phyloP scores from a whole-genome alignment of 2,888 invertebrate species.

The Chaetogeoica ovagalla region DNA sequence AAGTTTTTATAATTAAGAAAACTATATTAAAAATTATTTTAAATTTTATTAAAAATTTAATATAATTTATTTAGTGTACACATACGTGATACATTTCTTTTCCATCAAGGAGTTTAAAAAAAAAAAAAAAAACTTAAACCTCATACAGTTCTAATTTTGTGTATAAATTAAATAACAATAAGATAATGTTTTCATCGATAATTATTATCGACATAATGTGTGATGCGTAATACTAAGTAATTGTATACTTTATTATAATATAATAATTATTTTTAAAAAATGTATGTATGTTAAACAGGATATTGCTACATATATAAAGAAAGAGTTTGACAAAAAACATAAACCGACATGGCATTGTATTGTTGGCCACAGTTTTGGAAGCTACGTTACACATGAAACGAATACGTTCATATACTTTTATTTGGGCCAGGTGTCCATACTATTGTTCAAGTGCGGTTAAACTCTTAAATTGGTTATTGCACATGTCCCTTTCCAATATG shows the following conservation, averaged over 20 bases:
- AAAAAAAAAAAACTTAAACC: no score
- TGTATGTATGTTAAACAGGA: conserved; percentile 68
- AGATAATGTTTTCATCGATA: neutral
- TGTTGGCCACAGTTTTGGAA: conserved; percentile 97
- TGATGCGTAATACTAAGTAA: neutral
- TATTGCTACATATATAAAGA: conserved; percentile 98
- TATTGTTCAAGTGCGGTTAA: conserved; percentile 99
- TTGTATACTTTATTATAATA: no score
- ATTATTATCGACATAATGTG: neutral
- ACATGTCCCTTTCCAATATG: conserved; percentile 50
- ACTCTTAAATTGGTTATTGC: conserved; percentile 55
- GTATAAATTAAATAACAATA: neutral
- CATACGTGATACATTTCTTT: no score
- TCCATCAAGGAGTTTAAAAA: no score
- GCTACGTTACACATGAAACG: conserved; percentile 97
- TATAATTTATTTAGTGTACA: no score
- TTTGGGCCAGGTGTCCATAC: conserved; percentile 96
- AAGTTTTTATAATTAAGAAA: no score
- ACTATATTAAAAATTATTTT: no score
- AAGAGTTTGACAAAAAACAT: conserved; percentile 99
- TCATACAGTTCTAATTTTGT: no score
- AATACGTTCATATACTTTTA: conserved; percentile 99
- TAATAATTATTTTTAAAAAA: neutral
- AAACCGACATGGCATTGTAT: conserved; percentile 99
- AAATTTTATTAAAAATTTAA: no score